These are phyloP conservation scores for Mesorhabditis spiculigera DNA, from an alignment of 2,888 invertebrate genomes.

Conservation along the genomic window DNA sequence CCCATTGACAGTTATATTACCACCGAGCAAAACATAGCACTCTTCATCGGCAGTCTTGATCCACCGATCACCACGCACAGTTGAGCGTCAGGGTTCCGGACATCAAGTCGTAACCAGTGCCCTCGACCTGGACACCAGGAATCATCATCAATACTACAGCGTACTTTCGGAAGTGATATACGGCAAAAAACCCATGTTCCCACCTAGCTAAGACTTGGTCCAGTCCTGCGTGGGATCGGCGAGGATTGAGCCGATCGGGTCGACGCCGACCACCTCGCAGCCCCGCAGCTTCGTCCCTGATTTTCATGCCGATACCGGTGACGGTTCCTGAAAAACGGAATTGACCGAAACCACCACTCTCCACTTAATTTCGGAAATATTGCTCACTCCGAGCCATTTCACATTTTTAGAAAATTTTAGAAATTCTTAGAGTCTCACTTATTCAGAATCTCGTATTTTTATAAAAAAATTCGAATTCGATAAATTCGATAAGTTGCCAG, in stretches of 20 bases:
- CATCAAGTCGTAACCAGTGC: slow-evolving; percentile 92
- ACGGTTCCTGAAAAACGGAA: slow-evolving; percentile 74
- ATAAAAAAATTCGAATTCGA: too few relatives aligned
- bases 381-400: too few relatives aligned
- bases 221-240: slow-evolving; percentile 66
- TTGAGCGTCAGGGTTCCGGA: slow-evolving; percentile 76
- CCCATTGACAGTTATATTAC: slow-evolving; percentile 60
- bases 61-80: slow-evolving; percentile 68
- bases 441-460: too few relatives aligned
- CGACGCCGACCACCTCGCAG: slow-evolving; percentile 48
- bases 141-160: slow-evolving; percentile 63
- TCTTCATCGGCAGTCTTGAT: slow-evolving; percentile 54
- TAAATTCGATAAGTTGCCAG: too few relatives aligned
- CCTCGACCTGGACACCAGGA: slow-evolving; percentile 76
- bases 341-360: background rate
- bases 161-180: too few relatives aligned
- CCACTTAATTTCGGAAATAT: background rate
- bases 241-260: slow-evolving; percentile 70
- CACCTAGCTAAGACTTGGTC: slow-evolving; percentile 79
- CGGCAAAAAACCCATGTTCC: slow-evolving; percentile 53
- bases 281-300: slow-evolving; percentile 40
- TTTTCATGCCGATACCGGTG: slow-evolving; percentile 73
- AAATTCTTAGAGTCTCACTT: background rate
- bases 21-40: slow-evolving; percentile 9
- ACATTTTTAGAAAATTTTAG: too few relatives aligned